phyloP scores from a whole-genome alignment of 2,888 invertebrate species.

The Falcaria lacertinaria region DNA sequence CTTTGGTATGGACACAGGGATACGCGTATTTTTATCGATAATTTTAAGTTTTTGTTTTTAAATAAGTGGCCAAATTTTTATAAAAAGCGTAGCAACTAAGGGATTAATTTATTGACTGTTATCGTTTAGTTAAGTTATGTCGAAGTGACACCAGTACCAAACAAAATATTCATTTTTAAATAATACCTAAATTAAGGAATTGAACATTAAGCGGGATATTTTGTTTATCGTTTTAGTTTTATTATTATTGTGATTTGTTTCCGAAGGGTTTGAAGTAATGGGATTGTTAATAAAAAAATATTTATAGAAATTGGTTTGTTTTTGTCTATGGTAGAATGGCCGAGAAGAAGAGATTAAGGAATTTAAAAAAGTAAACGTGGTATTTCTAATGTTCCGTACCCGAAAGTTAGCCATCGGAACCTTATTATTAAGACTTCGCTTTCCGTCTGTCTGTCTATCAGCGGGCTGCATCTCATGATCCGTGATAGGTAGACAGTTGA shows the following conservation, averaged over 20 bases:
- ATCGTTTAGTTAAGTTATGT: conserved; percentile 23
- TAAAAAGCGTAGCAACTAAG: too few species aligned
- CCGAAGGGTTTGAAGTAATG: background rate
- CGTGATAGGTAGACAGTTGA: too few species aligned
- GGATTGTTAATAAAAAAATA: background rate
- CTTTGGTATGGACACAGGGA: conserved; percentile 16
- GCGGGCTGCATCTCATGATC: too few species aligned
- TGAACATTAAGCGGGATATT: conserved; percentile 4
- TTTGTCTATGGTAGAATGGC: too few species aligned
- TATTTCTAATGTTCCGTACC: too few species aligned
- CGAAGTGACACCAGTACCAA: conserved; percentile 63
- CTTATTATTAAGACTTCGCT: too few species aligned
- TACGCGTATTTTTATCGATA: too few species aligned
- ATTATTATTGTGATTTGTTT: background rate
- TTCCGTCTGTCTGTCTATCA: too few species aligned
- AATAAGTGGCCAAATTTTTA: conserved; percentile 49
- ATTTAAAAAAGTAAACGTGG: too few species aligned
- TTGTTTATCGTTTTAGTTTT: conserved; percentile 6
- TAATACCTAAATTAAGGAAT: conserved; percentile 7
- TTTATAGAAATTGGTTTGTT: background rate
- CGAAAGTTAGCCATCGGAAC: too few species aligned
- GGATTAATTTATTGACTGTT: conserved; percentile 17
- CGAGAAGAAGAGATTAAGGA: too few species aligned
- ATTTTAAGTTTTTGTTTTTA: conserved; percentile 13
- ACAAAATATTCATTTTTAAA: conserved; percentile 55